A percentile compares a stretch with the other conserved stretches of the same genome.
Conservation (phyloP, 2,888 invertebrate species). For the Platerodrilus igneus region DNA sequence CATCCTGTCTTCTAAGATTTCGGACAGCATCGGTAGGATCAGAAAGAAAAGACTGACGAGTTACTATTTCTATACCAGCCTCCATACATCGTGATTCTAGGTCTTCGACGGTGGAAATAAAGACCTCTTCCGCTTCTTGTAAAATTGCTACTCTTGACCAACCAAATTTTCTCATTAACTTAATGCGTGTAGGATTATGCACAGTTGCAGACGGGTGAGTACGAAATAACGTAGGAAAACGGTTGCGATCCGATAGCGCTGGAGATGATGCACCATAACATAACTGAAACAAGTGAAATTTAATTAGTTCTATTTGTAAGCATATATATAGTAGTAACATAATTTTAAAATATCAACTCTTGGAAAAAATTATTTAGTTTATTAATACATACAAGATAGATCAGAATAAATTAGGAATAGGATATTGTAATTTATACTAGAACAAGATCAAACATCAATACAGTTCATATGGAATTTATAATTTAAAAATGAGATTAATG, state of each 20-base stretch:
- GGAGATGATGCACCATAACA: constrained; percentile 99
- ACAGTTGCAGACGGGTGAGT: constrained; percentile 99
- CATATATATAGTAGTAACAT: no score
- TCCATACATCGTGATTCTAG: constrained; percentile 90
- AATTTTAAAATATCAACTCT: no score
- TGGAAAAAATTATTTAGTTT: no score
- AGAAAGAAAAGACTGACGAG: constrained; percentile 93
- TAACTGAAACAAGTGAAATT: constrained; percentile 70
- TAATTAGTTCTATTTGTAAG: no score
- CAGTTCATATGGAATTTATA: no score
- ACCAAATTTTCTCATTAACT: constrained; percentile 92
- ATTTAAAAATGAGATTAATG: no score
- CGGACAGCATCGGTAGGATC: constrained; percentile 96
- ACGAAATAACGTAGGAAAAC: constrained; percentile 96
- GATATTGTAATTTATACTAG: no score
- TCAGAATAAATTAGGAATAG: no score
- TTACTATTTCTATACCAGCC: constrained; percentile 90
- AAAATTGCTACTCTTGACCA: constrained; percentile 97
- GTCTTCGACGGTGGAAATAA: constrained; percentile 88
- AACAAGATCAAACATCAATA: no score
- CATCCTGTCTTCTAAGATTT: constrained; percentile 92
- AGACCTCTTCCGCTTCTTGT: constrained; percentile 96
- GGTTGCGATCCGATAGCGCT: constrained; percentile 91
- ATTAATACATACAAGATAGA: no score
- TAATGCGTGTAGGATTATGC: constrained; percentile 96